These are phyloP conservation scores for Sclerodermus sp. DNA, from an alignment of 2,888 invertebrate genomes.

Conservation along the genomic window DNA sequence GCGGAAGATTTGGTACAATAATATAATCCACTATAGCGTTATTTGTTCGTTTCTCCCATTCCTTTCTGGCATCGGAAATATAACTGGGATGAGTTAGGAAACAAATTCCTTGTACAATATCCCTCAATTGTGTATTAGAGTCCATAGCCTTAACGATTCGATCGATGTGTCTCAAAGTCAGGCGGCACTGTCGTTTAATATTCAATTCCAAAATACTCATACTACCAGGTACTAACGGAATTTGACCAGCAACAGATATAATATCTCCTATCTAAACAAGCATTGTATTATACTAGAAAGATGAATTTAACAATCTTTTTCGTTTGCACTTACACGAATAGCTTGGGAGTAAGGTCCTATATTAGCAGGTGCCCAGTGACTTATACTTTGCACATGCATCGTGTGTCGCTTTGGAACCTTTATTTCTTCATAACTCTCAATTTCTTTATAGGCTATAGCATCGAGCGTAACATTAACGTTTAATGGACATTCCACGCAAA, in stretches of 20 bases:
- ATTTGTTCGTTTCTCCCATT: slow-evolving; percentile 81
- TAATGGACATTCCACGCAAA: slow-evolving; percentile 81
- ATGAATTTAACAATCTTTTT: not conserved
- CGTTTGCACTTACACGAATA: slow-evolving; percentile 66
- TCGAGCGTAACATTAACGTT: slow-evolving; percentile 77
- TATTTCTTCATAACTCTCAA: slow-evolving; percentile 38
- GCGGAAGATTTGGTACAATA: slow-evolving; percentile 79
- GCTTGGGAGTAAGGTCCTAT: slow-evolving; percentile 97
- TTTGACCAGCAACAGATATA: slow-evolving; percentile 88
- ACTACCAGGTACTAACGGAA: slow-evolving; percentile 83
- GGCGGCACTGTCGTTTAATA: slow-evolving; percentile 77
- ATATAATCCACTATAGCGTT: slow-evolving; percentile 88
- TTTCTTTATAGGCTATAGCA: slow-evolving; percentile 67
- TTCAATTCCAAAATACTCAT: slow-evolving; percentile 77
- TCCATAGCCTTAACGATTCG: slow-evolving; percentile 82
- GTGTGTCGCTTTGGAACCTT: slow-evolving; percentile 64
- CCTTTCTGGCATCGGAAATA: slow-evolving; percentile 74
- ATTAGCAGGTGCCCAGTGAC: slow-evolving; percentile 98
- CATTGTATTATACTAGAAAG: not conserved
- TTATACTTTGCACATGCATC: slow-evolving; percentile 94
- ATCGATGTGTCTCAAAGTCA: slow-evolving; percentile 81
- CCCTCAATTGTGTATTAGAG: slow-evolving; percentile 74
- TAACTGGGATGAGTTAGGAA: slow-evolving; percentile 76
- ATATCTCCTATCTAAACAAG: slow-evolving; percentile 73
- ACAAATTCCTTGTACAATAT: slow-evolving; percentile 85